Percentiles rank a stretch among this genome's conserved stretches.
Evolutionary conservation across 1,140 invertebrate species (phyloP).

Genomic region (Diuraphis noxia): DNA sequence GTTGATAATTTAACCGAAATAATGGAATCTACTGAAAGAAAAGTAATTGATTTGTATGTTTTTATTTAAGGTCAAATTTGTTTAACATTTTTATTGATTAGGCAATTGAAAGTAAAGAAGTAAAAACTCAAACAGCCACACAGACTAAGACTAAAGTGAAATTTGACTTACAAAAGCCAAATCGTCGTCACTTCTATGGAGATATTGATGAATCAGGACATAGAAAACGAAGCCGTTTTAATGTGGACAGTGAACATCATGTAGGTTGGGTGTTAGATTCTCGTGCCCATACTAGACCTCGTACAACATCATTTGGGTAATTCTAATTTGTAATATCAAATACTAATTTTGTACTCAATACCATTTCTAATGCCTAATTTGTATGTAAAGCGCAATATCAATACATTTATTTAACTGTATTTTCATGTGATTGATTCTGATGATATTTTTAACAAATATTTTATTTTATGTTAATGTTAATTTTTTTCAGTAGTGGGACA

Average conservation of each 20-base stretch:
- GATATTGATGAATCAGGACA: slow-evolving; percentile 46
- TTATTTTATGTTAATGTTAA: neutral
- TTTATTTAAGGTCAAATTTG: neutral
- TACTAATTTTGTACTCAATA: neutral
- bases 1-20: slow-evolving; percentile 54
- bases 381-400: neutral
- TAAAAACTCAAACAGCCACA: neutral
- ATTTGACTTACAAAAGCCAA: slow-evolving; percentile 35
- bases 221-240: slow-evolving; percentile 74
- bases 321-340: too few relatives aligned
- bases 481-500: slow-evolving; percentile 66
- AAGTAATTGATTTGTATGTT: slow-evolving; percentile 44
- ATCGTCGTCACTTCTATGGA: slow-evolving; percentile 46
- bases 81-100: slow-evolving; percentile 4
- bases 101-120: slow-evolving; percentile 77
- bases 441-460: neutral
- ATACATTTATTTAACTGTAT: neutral
- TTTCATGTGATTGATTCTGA: neutral
- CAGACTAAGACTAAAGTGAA: slow-evolving; percentile 62
- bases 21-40: slow-evolving; percentile 20
- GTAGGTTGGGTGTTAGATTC: slow-evolving; percentile 97
- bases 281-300: slow-evolving; percentile 72
- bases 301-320: slow-evolving; percentile 70
- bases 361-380: neutral
- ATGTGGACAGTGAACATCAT: slow-evolving; percentile 91